These are phyloP conservation scores for Ctenomys sociabilis DNA, from an alignment of 2,113 vertebrate species.

Conservation along the genomic window DNA sequence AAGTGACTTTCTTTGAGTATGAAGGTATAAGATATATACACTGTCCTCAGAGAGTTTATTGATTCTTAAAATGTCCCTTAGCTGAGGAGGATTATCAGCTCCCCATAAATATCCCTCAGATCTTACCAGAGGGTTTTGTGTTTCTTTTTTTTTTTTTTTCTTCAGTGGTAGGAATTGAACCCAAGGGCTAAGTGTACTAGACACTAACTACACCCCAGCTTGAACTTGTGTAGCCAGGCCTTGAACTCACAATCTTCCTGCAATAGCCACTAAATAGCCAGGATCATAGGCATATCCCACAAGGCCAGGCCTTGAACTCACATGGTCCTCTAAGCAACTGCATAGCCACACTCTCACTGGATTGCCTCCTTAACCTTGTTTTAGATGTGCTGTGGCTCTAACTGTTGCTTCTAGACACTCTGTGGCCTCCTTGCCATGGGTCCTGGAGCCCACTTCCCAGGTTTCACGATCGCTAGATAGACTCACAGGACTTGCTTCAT, in stretches of 20 bases:
- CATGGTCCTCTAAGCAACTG: background rate
- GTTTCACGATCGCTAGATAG: background rate
- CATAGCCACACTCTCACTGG: background rate
- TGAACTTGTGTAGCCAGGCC: background rate
- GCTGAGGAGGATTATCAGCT: background rate
- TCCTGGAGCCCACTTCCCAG: background rate
- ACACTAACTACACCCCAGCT: background rate
- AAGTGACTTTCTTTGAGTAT: background rate
- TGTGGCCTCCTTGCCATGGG: background rate
- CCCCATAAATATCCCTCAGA: background rate
- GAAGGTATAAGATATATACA: background rate
- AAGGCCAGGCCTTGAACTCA: background rate
- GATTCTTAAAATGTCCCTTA: background rate
- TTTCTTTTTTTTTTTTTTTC: background rate
- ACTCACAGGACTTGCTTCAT: background rate
- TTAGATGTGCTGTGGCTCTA: too few species aligned
- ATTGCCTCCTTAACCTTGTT: background rate
- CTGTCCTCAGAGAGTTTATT: background rate
- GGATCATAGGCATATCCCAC: background rate
- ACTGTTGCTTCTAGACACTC: constrained; percentile 6
- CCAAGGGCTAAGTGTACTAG: background rate
- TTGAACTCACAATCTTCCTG: background rate
- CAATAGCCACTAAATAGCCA: background rate
- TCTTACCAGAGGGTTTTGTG: background rate
- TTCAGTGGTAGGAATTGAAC: background rate